Evolutionary conservation across 2,797 vertebrate genomes (phyloP), one percentile per base, ranked within the genome.

Genomic region (Periparus ater): DNA sequence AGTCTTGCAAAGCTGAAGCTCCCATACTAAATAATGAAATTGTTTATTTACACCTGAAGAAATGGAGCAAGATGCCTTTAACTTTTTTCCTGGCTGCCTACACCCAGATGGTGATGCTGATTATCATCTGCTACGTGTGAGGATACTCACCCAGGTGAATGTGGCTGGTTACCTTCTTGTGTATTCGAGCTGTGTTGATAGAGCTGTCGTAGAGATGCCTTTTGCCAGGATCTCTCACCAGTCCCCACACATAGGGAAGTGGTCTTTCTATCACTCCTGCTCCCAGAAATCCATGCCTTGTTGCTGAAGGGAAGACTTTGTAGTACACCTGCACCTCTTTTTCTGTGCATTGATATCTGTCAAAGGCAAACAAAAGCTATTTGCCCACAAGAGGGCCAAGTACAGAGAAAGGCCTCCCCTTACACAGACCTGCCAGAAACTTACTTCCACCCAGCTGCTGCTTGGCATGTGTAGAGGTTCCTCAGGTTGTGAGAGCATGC

Each of bases 381-480:
- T 81, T 57, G 61, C 60, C 30, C 50, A 53, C 13, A 21, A 5
- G 44, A 40, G 16, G 32, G 16, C 7, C 32, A 47, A 48, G 19
- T 48, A 30, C 30, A 27, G 53, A 26, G 65, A 51, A 34, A 29
- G 27, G 23, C 13, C 18, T 84, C 48, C 53, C 38, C 2, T 48
- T 47, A 18, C 15, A 60, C 63, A 32, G 11, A 36, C 6, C 11
- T 72, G 50, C 27, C 48, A 48, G 45, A 20, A 85, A 96, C 98
- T 98, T 96, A 99, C 99, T 98, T 99, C 99, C 99, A 99, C 38
- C 98, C 99, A 68, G 98, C 98, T 48, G 98, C 73, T 68, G 98
- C 98, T 74, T 98, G 98, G 82, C 98, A 96, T 0, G 27, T 96
- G 91, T 99, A 97, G 93, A 99, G 97, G 93, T 98, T 99, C 92